Evolutionary conservation across 2,888 invertebrate species (phyloP), one percentile per base, ranked within the genome.

Genomic region (Stenolophus ochropezus): DNA sequence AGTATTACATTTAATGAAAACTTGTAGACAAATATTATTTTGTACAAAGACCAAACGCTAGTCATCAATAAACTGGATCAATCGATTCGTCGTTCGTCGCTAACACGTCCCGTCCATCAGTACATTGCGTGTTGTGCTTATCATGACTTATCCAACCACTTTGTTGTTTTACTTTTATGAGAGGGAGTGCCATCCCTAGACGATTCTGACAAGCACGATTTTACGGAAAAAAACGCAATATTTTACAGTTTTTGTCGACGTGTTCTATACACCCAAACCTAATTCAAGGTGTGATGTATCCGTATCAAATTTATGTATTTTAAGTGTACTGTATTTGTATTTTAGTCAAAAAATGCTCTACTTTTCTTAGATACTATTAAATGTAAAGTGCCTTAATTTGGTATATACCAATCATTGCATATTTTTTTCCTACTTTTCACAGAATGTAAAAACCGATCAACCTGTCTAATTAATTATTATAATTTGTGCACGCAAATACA

Each of bases 121-220:
- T 11, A 8, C 33, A 61, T 69, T 69, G 65, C 65, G 33, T 69
- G 65, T 33, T 69, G 6, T 14, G 27, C 33, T 33, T 69, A 69
- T 69, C 65, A 33, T 18, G 8, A 27, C 14, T 33, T 69, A 69
- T 69, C 65, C 33, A 33, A 69, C 8, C 65, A 69, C 61, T 25
- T 25, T 61, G 23, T 33, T 69, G 65, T 33, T 33, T 33, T 61
- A 23, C 8, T 33, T 69, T 33, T 69, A 69, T 69, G 65, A n/a
- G 56, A n/a, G 27, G 61, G 11, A 14, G 51, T 14, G 51, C 16
- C 20, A 56, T 56, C 18, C 21, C 21, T 21, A 56, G 51, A 18
- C 18, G 21, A 56, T 20, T 56, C 11, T 56, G 16, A 20, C 21
- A 42, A 42, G 33, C 33, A 42, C 33, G 11, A 42, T 42, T 42